phyloP scores from a whole-genome alignment of 2,113 vertebrate species.

The Gorsachius goisagi region DNA sequence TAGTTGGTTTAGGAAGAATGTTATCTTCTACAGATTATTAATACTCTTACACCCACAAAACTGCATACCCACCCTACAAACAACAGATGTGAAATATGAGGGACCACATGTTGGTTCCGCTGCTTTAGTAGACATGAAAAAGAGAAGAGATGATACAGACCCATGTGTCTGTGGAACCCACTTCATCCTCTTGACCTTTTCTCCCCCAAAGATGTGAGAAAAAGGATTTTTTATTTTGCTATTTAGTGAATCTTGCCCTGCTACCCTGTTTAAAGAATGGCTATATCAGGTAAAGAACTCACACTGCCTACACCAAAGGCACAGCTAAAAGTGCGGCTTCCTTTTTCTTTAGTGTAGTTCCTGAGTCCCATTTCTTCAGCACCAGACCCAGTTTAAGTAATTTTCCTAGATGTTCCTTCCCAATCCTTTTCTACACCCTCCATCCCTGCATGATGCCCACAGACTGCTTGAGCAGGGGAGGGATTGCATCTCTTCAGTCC shows the following conservation, averaged over 20 bases:
- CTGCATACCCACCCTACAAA: neutral
- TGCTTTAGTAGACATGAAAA: neutral
- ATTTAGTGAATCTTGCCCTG: neutral
- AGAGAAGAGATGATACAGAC: neutral
- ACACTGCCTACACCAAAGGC: neutral
- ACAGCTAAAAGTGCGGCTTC: neutral
- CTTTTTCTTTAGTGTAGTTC: neutral
- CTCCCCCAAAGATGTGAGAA: neutral
- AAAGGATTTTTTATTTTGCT: neutral
- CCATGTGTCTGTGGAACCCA: fast-evolving
- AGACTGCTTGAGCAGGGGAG: neutral
- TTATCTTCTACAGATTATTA: neutral
- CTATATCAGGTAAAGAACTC: neutral
- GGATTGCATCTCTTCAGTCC: neutral
- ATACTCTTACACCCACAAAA: neutral
- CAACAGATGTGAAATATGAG: neutral
- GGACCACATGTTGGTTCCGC: neutral
- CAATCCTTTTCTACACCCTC: neutral
- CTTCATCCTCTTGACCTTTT: neutral
- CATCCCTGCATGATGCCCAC: neutral
- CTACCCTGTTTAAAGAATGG: neutral
- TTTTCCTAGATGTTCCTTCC: neutral
- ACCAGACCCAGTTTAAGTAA: neutral
- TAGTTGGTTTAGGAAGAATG: neutral
- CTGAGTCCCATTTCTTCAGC: neutral